Evolutionary conservation across 2,888 invertebrate species (phyloP).

Genomic region (Temnothorax ravouxi): DNA sequence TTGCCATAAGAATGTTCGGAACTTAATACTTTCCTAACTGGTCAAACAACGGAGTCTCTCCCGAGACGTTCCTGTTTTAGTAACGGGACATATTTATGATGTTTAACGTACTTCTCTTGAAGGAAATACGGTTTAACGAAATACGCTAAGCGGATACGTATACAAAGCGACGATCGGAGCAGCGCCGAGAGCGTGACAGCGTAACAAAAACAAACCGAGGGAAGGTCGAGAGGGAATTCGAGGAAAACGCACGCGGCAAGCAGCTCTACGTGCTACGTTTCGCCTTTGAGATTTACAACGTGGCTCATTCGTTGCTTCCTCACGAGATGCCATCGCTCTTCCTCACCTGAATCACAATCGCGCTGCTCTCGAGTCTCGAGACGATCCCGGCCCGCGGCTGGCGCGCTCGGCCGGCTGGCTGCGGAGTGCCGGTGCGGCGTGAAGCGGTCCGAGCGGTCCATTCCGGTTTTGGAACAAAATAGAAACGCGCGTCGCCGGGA

Average conservation of each 20-base stretch:
- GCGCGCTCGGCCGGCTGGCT: too few species aligned
- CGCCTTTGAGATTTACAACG: background rate
- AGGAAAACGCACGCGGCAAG: constrained; percentile 21
- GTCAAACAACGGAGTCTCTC: background rate
- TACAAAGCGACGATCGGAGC: background rate
- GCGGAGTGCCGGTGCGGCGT: too few species aligned
- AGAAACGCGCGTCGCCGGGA: constrained; percentile 6
- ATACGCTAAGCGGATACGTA: background rate
- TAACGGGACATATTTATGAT: constrained; percentile 3
- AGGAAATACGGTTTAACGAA: constrained; percentile 4
- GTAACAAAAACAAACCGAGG: constrained; percentile 40
- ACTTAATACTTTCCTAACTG: background rate
- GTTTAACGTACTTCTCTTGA: background rate
- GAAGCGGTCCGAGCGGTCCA: background rate
- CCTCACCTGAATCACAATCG: background rate
- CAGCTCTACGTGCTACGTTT: background rate
- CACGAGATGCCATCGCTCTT: background rate
- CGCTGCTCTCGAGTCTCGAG: too few species aligned
- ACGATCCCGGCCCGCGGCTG: too few species aligned
- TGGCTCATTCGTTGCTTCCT: background rate
- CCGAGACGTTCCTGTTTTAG: background rate
- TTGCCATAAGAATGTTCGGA: background rate
- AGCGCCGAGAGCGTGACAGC: constrained; percentile 31
- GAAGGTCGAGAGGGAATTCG: constrained; percentile 33
- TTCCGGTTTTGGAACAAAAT: constrained; percentile 37